Percentiles rank a stretch among this genome's conserved stretches.
These are phyloP conservation scores for Acrobasis repandana DNA, from an alignment of 2,888 invertebrate genomes.

Conservation along the genomic window DNA sequence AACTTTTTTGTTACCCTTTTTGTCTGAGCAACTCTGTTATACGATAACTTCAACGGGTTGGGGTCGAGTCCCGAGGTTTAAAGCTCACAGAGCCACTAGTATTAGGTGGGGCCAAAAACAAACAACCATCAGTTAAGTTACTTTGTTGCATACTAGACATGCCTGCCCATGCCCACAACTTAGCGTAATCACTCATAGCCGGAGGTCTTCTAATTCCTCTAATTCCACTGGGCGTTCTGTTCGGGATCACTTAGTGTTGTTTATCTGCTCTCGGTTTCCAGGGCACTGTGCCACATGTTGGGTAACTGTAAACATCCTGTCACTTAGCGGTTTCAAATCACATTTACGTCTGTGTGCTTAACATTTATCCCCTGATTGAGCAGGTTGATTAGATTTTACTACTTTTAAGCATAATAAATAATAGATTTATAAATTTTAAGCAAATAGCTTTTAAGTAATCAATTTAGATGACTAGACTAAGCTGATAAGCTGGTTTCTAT, in stretches of 20 bases:
- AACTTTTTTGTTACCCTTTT: too few species aligned
- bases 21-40: too few species aligned
- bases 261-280: conserved; percentile 5
- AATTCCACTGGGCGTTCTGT: not conserved
- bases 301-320: conserved; percentile 10
- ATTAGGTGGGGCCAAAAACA: too few species aligned
- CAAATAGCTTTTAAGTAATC: too few species aligned
- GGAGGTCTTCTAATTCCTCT: conserved; percentile 10
- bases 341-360: not conserved
- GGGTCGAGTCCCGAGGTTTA: too few species aligned
- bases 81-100: too few species aligned
- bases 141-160: not conserved
- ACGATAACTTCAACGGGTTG: too few species aligned
- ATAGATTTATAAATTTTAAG: too few species aligned
- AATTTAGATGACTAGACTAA: too few species aligned
- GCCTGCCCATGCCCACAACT: not conserved
- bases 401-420: too few species aligned
- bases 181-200: not conserved
- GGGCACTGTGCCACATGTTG: conserved; percentile 1
- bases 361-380: not conserved
- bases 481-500: too few species aligned
- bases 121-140: not conserved
- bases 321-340: not conserved
- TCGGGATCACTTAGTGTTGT: not conserved
- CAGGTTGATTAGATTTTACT: not conserved